Evolutionary conservation across 2,113 vertebrate genomes (phyloP).

Genomic region (Sinosuthora webbiana): DNA sequence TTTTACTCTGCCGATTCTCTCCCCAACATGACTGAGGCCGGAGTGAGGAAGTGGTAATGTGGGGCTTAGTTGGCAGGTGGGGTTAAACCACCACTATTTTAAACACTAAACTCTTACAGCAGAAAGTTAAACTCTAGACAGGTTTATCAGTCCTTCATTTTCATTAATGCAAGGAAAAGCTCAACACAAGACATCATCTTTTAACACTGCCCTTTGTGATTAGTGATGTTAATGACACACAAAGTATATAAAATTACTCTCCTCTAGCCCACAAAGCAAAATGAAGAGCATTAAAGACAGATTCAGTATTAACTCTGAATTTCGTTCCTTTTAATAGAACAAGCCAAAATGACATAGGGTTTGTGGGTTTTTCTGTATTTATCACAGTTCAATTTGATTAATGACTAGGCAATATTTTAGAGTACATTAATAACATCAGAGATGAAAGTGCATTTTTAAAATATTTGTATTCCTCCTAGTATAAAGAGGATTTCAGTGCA

Average conservation of each 20-base stretch:
- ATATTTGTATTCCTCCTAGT: constrained; percentile 4
- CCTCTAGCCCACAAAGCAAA: constrained; percentile 6
- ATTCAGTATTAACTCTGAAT: background rate
- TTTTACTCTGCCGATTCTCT: background rate
- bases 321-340: background rate
- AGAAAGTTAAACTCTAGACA: background rate
- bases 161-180: background rate
- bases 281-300: background rate
- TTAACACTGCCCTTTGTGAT: background rate
- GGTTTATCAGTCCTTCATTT: background rate
- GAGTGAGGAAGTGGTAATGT: background rate
- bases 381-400: constrained; percentile 58
- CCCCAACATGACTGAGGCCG: background rate
- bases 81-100: background rate
- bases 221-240: background rate
- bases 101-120: background rate
- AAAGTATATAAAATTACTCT: background rate
- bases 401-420: constrained; percentile 50
- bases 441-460: constrained; percentile 33
- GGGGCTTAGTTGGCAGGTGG: background rate
- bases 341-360: background rate
- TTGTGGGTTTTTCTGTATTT: background rate
- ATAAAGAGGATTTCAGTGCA: constrained; percentile 62
- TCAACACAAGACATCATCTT: background rate
- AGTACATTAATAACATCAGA: constrained; percentile 45